phyloP scores from a whole-genome alignment of 2,113 vertebrate species.

The Struthio camelus region DNA sequence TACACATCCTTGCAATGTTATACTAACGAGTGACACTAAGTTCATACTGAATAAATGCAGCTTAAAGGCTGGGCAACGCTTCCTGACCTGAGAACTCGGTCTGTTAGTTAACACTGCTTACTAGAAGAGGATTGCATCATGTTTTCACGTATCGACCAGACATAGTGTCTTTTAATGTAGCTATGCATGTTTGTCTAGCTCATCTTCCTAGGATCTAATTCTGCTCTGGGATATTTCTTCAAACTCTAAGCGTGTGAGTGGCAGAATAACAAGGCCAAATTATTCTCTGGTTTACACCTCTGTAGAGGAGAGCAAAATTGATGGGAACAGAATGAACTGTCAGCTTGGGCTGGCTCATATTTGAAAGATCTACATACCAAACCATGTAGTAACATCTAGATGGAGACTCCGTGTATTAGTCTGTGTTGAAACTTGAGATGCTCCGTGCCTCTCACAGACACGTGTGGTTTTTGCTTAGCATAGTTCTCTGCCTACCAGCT shows the following conservation, averaged over 20 bases:
- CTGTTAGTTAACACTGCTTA: background rate
- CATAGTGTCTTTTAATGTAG: background rate
- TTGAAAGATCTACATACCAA: background rate
- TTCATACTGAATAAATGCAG: background rate
- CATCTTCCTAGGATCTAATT: background rate
- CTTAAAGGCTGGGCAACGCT: accelerated
- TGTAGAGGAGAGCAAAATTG: background rate
- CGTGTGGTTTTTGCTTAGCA: background rate
- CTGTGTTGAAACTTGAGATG: background rate
- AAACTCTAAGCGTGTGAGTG: background rate
- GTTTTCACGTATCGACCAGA: background rate
- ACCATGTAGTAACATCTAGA: background rate
- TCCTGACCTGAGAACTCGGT: background rate
- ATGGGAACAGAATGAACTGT: background rate
- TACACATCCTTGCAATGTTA: background rate
- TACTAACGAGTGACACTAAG: accelerated
- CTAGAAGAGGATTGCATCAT: background rate
- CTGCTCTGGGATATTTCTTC: background rate
- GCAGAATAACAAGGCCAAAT: accelerated
- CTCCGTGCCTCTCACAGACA: accelerated
- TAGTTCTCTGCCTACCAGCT: accelerated
- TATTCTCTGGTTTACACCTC: background rate
- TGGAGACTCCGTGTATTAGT: background rate
- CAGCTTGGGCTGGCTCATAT: accelerated
- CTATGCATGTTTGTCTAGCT: background rate